Evolutionary conservation across 2,888 invertebrate genomes (phyloP).

Genomic region (Byasa hedistus): DNA sequence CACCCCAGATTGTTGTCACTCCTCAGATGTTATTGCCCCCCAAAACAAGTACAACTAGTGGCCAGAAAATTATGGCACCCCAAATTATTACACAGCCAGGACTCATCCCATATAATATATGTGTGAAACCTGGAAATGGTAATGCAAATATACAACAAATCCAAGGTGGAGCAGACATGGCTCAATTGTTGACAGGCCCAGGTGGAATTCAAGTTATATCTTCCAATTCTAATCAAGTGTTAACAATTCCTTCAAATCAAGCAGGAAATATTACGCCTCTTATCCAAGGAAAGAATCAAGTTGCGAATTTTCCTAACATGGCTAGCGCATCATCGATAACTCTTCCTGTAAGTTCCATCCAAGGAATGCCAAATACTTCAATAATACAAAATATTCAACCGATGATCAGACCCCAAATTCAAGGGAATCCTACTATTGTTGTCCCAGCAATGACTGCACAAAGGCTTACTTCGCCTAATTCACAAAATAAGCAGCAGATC

Average conservation of each 20-base stretch:
- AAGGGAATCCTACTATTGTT: constrained; percentile 72
- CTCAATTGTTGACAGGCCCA: constrained; percentile 66
- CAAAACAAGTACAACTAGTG: constrained; percentile 63
- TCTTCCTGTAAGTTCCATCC: constrained; percentile 72
- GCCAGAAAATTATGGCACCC: constrained; percentile 67
- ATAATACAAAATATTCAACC: constrained; percentile 76
- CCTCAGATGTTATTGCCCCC: constrained; percentile 75
- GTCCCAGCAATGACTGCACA: constrained; percentile 73
- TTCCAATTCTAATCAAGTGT: constrained; percentile 75
- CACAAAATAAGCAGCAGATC: constrained; percentile 71
- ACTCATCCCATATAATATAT: constrained; percentile 72
- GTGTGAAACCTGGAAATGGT: constrained; percentile 70
- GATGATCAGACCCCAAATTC: constrained; percentile 73
- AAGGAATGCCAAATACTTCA: constrained; percentile 70
- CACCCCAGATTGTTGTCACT: constrained; percentile 75
- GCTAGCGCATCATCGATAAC: constrained; percentile 75
- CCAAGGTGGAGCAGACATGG: constrained; percentile 66
- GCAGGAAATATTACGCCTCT: constrained; percentile 60
- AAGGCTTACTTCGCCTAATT: constrained; percentile 66
- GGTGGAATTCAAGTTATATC: constrained; percentile 77
- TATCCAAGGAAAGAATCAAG: constrained; percentile 72
- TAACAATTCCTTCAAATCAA: constrained; percentile 71
- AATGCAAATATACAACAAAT: constrained; percentile 69
- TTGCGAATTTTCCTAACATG: constrained; percentile 72
- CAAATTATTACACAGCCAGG: constrained; percentile 73